Evolutionary conservation across 2,113 vertebrate genomes (phyloP).

Genomic region (Melozone crissalis): DNA sequence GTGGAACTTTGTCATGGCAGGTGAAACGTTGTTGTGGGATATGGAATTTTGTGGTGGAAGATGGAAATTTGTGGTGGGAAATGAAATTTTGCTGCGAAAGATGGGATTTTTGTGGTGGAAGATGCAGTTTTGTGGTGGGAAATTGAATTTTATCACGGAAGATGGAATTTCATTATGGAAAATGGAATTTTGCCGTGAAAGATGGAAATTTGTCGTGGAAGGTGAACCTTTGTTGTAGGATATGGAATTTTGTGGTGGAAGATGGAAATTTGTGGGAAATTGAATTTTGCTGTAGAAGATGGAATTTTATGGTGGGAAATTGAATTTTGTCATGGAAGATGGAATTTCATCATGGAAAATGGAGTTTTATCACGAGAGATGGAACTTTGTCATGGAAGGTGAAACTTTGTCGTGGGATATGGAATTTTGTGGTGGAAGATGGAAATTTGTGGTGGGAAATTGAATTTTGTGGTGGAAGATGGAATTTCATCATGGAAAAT

Average conservation of each 20-base stretch:
- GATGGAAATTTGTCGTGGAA: too few species aligned
- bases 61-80: rapidly evolving
- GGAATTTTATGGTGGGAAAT: not conserved
- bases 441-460: too few species aligned
- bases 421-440: too few species aligned
- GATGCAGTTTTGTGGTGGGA: rapidly evolving
- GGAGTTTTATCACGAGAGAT: rapidly evolving
- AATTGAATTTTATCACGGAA: rapidly evolving
- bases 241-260: too few species aligned
- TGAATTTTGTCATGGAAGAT: not conserved
- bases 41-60: not conserved
- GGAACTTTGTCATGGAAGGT: not conserved
- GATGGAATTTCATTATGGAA: rapidly evolving
- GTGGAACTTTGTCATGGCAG: not conserved
- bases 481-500: too few species aligned
- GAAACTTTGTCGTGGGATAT: too few species aligned
- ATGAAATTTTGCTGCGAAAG: rapidly evolving
- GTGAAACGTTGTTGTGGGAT: not conserved
- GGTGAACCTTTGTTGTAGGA: rapidly evolving
- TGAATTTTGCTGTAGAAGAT: too few species aligned
- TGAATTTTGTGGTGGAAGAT: too few species aligned
- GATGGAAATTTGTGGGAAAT: too few species aligned
- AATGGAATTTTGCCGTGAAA: too few species aligned
- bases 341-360: not conserved
- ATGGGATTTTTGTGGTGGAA: too few species aligned